phyloP scores from a whole-genome alignment of 2,113 vertebrate genomes.

The Girardinichthys multiradiatus region DNA sequence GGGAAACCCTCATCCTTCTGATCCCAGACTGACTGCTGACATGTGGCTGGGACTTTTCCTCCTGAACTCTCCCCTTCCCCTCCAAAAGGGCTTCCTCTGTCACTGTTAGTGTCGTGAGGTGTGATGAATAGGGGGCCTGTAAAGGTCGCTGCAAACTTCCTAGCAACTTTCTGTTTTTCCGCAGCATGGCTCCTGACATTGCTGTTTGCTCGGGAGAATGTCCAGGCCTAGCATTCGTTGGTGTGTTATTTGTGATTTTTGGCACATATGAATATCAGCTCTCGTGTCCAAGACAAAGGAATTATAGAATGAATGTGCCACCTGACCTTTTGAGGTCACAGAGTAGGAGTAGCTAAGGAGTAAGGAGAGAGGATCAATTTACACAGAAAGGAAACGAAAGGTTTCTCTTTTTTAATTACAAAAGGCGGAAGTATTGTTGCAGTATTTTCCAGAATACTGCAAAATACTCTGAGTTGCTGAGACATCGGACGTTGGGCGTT shows the following conservation, averaged over 20 bases:
- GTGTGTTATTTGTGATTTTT: background rate
- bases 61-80: conserved; percentile 82
- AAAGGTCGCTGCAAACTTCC: conserved; percentile 63
- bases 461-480: background rate
- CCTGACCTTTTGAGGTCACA: conserved; percentile 26
- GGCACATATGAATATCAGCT: background rate
- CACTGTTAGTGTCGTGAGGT: conserved; percentile 85
- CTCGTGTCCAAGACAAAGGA: conserved; percentile 1
- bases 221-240: background rate
- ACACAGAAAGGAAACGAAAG: background rate
- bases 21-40: background rate
- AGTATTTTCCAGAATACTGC: too few species aligned
- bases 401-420: background rate
- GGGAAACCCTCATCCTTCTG: background rate
- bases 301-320: conserved; percentile 33
- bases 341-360: background rate
- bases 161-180: conserved; percentile 60
- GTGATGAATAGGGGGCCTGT: conserved; percentile 92
- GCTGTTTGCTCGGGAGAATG: conserved; percentile 11
- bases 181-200: conserved; percentile 9
- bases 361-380: background rate
- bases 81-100: conserved; percentile 87
- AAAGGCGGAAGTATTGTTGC: too few species aligned
- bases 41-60: conserved; percentile 77
- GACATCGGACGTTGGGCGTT: too few species aligned